Evolutionary conservation across 2,888 invertebrate genomes (phyloP).

Genomic region (Vanessa cardui): DNA sequence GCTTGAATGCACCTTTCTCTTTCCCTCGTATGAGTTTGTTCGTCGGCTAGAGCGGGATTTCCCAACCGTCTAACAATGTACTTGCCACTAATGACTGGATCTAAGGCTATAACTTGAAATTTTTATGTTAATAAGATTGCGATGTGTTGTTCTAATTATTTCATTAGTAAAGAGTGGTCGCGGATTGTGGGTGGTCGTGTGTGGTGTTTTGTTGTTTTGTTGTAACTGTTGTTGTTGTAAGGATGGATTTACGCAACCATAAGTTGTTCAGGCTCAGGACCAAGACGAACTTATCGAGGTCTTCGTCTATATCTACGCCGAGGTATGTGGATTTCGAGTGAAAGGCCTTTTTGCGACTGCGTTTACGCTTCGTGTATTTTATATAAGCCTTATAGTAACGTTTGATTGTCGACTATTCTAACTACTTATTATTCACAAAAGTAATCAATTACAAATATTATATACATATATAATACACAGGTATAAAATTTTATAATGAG

Average conservation of each 20-base stretch:
- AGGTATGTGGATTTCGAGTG: slow-evolving; percentile 54
- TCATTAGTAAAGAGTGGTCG: slow-evolving; percentile 66
- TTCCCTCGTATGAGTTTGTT: slow-evolving; percentile 52
- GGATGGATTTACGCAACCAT: slow-evolving; percentile 72
- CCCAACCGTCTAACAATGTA: slow-evolving; percentile 58
- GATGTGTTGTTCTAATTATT: slow-evolving; percentile 73
- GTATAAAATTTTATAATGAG: too few species aligned
- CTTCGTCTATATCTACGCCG: slow-evolving; percentile 71
- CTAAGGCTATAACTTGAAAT: slow-evolving; percentile 79
- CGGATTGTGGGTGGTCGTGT: slow-evolving; percentile 71
- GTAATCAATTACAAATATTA: not conserved
- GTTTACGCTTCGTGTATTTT: slow-evolving; percentile 30
- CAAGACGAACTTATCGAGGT: slow-evolving; percentile 62
- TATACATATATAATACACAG: too few species aligned
- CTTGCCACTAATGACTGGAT: slow-evolving; percentile 67
- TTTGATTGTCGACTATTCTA: slow-evolving; percentile 6
- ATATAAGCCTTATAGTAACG: slow-evolving; percentile 22
- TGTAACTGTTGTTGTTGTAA: slow-evolving; percentile 43
- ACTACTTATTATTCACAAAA: not conserved
- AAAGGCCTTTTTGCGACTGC: slow-evolving; percentile 31
- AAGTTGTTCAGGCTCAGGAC: slow-evolving; percentile 62
- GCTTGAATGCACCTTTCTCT: slow-evolving; percentile 53
- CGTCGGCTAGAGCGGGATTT: slow-evolving; percentile 60
- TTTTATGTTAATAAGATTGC: slow-evolving; percentile 79
- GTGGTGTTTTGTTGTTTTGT: slow-evolving; percentile 40